phyloP scores from a whole-genome alignment of 1,140 invertebrate genomes.

The Lutraria rhynchaena region DNA sequence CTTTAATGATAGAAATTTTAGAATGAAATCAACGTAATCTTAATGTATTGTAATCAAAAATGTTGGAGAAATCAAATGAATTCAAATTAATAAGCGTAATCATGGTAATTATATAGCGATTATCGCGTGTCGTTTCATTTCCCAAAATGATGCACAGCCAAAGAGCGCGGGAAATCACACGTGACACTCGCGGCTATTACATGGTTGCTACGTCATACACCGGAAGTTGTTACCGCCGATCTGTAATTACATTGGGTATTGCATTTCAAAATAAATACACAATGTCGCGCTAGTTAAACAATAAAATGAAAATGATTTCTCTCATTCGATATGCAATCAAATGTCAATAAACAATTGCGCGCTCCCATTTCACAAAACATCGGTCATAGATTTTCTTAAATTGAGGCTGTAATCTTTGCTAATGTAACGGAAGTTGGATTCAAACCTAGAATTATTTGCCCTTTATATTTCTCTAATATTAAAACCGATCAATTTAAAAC shows the following conservation, averaged over 20 bases:
- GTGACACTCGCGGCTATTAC: constrained; percentile 26
- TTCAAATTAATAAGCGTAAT: constrained; percentile 53
- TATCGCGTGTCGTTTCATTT: constrained; percentile 44
- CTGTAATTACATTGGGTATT: constrained; percentile 24
- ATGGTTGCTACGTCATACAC: constrained; percentile 19
- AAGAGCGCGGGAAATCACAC: constrained; percentile 36
- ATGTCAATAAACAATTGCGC: constrained; percentile 38
- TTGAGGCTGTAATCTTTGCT: background rate
- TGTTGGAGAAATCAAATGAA: constrained; percentile 43
- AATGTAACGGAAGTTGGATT: background rate
- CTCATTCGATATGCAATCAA: background rate
- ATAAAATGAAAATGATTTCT: constrained; percentile 35
- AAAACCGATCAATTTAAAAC: too few species aligned
- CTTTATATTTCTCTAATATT: too few species aligned
- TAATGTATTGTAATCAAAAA: constrained; percentile 34
- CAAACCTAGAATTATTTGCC: background rate
- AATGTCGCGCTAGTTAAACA: constrained; percentile 17
- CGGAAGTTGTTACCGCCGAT: constrained; percentile 19
- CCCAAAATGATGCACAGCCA: constrained; percentile 22
- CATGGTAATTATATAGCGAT: constrained; percentile 43
- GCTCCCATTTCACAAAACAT: constrained; percentile 23
- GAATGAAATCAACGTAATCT: constrained; percentile 34
- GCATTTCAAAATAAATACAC: constrained; percentile 21
- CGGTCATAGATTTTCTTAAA: too few species aligned
- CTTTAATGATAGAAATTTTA: constrained; percentile 21